Percentiles rank a stretch among this genome's conserved stretches.
These are phyloP conservation scores for Cariama cristata DNA, from an alignment of 2,113 vertebrate genomes.

Conservation along the genomic window DNA sequence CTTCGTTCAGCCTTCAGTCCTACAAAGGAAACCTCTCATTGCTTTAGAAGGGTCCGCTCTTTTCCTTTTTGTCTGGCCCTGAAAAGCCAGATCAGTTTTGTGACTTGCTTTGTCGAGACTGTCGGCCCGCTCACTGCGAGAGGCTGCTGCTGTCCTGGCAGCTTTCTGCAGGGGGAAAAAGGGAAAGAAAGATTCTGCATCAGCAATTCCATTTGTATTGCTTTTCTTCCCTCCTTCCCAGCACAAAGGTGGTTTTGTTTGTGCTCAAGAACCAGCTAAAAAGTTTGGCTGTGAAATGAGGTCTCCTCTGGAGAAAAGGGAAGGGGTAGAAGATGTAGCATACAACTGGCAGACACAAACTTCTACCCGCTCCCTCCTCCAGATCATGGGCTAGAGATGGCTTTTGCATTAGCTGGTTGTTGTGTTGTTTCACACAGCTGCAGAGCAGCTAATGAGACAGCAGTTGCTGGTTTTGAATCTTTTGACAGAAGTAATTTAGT, in stretches of 20 bases:
- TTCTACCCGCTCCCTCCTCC: not conserved
- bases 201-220: constrained; percentile 9
- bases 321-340: not conserved
- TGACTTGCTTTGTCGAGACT: constrained; percentile 30
- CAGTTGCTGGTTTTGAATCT: not conserved
- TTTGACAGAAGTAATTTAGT: not conserved
- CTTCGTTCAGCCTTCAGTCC: not conserved
- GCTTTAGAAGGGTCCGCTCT: not conserved
- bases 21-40: constrained; percentile 12
- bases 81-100: constrained; percentile 43
- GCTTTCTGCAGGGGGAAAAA: not conserved
- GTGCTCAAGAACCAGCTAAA: constrained; percentile 31
- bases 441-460: not conserved
- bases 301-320: not conserved
- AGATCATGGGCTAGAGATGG: not conserved
- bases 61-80: constrained; percentile 32
- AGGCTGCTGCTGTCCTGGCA: not conserved
- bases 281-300: constrained; percentile 31
- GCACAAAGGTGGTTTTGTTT: constrained; percentile 62
- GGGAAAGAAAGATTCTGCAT: constrained; percentile 14
- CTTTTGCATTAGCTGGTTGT: not conserved
- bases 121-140: not conserved
- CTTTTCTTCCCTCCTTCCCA: not conserved
- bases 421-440: not conserved
- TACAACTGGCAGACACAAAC: not conserved